Conservation (phyloP, 2,888 invertebrate genomes). For the Tenthredo mesomela region DNA sequence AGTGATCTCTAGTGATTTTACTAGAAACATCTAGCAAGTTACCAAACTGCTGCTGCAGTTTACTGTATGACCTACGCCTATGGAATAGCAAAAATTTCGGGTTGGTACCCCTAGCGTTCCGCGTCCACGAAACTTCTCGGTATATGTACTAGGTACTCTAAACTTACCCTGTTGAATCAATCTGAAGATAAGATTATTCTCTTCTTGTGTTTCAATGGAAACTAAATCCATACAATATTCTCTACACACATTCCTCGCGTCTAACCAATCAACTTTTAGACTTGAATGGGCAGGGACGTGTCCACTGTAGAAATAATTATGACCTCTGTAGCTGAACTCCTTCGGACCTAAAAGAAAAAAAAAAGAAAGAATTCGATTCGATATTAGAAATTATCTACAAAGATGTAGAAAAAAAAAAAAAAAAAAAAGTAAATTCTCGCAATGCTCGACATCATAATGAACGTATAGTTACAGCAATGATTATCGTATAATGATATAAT, state of each 20-base stretch:
- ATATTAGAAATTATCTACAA: neutral
- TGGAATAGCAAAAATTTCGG: no score
- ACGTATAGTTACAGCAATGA: neutral
- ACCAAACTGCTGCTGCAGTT: no score
- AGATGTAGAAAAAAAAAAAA: no score
- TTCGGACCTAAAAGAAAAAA: constrained; percentile 86
- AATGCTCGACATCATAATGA: neutral
- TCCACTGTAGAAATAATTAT: constrained; percentile 93
- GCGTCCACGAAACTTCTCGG: no score
- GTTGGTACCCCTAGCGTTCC: no score
- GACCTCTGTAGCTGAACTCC: constrained; percentile 92
- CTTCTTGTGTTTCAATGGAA: constrained; percentile 93
- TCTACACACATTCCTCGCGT: constrained; percentile 93
- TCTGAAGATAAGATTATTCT: constrained; percentile 93
- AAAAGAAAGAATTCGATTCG: constrained; percentile 57
- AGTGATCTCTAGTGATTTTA: no score
- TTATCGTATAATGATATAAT: no score
- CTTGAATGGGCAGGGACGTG: constrained; percentile 89
- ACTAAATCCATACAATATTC: constrained; percentile 97
- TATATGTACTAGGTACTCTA: no score
- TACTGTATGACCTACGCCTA: no score
- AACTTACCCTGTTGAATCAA: constrained; percentile 90
- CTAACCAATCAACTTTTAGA: constrained; percentile 93
- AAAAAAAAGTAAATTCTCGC: neutral
- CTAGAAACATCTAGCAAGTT: no score